Percentiles rank a stretch among this genome's conserved stretches.
Evolutionary conservation across 2,888 invertebrate species (phyloP).

Genomic region (Matsumyia berberina): DNA sequence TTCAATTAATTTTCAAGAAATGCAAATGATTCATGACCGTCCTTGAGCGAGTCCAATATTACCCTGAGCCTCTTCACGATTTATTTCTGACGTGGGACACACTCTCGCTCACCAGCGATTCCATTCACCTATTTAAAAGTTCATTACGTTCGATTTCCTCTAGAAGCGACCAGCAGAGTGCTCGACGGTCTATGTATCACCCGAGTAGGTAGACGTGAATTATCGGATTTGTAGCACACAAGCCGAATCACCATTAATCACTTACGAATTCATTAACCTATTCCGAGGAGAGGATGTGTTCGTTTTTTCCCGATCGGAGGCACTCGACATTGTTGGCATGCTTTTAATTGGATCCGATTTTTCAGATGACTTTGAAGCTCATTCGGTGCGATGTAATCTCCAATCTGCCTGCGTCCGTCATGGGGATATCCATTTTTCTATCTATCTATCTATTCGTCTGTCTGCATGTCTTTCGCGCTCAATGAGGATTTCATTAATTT

Average conservation of each 20-base stretch:
- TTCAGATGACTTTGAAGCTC: constrained; percentile 70
- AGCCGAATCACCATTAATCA: constrained; percentile 74
- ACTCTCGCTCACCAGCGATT: constrained; percentile 36
- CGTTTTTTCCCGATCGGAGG: constrained; percentile 48
- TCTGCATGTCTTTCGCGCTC: constrained; percentile 68
- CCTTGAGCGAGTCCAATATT: constrained; percentile 53
- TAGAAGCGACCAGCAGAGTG: neutral
- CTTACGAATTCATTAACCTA: constrained; percentile 76
- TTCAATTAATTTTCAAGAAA: constrained; percentile 60
- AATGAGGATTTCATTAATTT: constrained; percentile 75
- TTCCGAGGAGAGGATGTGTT: constrained; percentile 65
- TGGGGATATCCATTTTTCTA: constrained; percentile 40
- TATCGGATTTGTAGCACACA: constrained; percentile 71
- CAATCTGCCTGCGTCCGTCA: constrained; percentile 30
- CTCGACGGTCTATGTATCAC: neutral
- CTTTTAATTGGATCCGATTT: constrained; percentile 72
- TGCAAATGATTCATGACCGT: constrained; percentile 64
- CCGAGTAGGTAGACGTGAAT: constrained; percentile 63
- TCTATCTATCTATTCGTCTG: constrained; percentile 46
- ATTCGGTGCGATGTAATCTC: constrained; percentile 53
- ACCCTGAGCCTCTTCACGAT: constrained; percentile 29
- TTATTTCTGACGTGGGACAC: constrained; percentile 65
- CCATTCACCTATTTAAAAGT: constrained; percentile 73
- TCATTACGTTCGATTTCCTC: constrained; percentile 59
- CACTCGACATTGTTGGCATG: constrained; percentile 75